phyloP scores from a whole-genome alignment of 2,888 invertebrate genomes.

The Sinelater perroti region DNA sequence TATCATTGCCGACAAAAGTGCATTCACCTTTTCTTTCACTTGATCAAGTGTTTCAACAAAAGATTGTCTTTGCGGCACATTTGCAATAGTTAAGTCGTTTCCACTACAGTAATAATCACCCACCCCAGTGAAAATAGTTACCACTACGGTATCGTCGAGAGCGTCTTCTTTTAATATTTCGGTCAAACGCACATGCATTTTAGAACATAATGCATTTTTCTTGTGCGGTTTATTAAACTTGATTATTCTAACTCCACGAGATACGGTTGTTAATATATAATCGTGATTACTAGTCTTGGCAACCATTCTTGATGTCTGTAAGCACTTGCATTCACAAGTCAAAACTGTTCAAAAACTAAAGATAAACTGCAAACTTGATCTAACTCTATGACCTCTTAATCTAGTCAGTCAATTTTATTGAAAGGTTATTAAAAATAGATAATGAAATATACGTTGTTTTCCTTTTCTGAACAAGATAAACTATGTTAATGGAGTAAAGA shows the following conservation, averaged over 20 bases:
- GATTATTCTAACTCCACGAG: conserved; percentile 67
- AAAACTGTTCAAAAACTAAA: too few species aligned
- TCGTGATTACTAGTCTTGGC: too few species aligned
- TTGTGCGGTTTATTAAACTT: conserved; percentile 79
- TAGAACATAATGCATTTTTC: conserved; percentile 78
- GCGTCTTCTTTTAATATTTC: conserved; percentile 74
- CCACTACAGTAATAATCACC: conserved; percentile 88
- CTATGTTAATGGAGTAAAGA: too few species aligned
- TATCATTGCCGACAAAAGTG: conserved; percentile 79
- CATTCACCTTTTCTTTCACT: conserved; percentile 26
- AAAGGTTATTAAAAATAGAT: too few species aligned
- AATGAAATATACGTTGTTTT: too few species aligned
- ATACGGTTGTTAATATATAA: conserved; percentile 34
- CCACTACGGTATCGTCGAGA: conserved; percentile 69
- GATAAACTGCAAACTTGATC: too few species aligned
- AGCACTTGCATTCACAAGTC: too few species aligned
- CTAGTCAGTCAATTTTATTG: too few species aligned
- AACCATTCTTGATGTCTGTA: too few species aligned
- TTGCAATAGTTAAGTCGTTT: conserved; percentile 75
- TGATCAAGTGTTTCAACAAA: neutral
- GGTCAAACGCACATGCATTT: conserved; percentile 74
- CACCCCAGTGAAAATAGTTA: conserved; percentile 81
- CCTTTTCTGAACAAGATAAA: too few species aligned
- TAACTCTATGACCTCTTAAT: too few species aligned
- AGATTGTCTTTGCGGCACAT: neutral